Evolutionary conservation across 2,113 vertebrate species (phyloP).

Genomic region (Mixornis gularis): DNA sequence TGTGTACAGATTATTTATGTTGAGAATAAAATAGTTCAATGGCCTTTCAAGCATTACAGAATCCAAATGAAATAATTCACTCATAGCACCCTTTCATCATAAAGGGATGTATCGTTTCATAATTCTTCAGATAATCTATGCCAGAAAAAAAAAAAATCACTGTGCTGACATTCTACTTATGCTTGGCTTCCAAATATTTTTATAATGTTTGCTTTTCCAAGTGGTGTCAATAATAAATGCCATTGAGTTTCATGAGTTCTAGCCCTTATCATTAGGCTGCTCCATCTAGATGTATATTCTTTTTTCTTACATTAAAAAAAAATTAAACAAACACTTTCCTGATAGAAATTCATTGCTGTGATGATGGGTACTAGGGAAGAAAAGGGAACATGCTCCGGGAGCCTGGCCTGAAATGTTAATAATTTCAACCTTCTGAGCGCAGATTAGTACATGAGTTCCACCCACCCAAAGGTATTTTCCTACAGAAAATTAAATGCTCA

Average conservation of each 20-base stretch:
- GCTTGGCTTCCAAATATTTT: constrained; percentile 64
- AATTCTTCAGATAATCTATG: constrained; percentile 17
- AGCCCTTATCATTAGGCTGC: constrained; percentile 6
- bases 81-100: constrained; percentile 37
- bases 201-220: constrained; percentile 60
- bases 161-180: constrained; percentile 57
- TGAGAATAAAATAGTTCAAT: constrained; percentile 59
- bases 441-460: constrained; percentile 59
- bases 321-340: not conserved
- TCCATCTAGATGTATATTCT: constrained; percentile 33
- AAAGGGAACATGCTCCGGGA: constrained; percentile 65
- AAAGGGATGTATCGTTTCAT: constrained; percentile 28
- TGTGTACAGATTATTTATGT: constrained; percentile 70
- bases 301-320: constrained; percentile 5
- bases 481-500: constrained; percentile 62
- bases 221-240: constrained; percentile 49
- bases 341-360: constrained; percentile 54
- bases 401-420: constrained; percentile 37
- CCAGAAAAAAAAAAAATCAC: constrained; percentile 60
- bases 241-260: constrained; percentile 17
- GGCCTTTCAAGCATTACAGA: constrained; percentile 52
- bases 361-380: constrained; percentile 55
- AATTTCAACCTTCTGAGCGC: constrained; percentile 35
- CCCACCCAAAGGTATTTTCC: constrained; percentile 62
- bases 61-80: constrained; percentile 34